Percentiles rank a stretch among this genome's conserved stretches.
Conservation (phyloP, 1,140 invertebrate species). For the Habropoda laboriosa region DNA sequence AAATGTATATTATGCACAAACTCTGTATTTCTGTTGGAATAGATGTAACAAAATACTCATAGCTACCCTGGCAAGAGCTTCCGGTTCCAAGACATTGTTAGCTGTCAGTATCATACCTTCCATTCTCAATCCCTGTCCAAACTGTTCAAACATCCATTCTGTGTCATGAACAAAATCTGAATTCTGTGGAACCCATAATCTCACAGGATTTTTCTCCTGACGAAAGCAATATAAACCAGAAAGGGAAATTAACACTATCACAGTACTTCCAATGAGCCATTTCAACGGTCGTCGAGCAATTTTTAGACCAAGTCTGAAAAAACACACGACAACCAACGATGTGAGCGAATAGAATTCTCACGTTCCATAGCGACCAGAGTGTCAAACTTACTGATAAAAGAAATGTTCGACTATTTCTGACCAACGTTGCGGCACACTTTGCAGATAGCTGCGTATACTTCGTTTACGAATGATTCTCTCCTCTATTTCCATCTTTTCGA, state of each 20-base stretch:
- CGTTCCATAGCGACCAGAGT: neutral
- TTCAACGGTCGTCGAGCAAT: constrained; percentile 72
- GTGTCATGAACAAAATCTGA: constrained; percentile 87
- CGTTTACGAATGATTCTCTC: constrained; percentile 39
- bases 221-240: constrained; percentile 75
- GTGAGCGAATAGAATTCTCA: neutral
- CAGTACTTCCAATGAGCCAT: constrained; percentile 74
- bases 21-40: neutral
- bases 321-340: neutral
- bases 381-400: constrained; percentile 73
- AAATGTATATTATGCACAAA: neutral
- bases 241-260: constrained; percentile 75
- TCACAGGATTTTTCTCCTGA: constrained; percentile 86
- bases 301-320: constrained; percentile 72
- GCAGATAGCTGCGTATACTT: constrained; percentile 41
- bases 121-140: constrained; percentile 84
- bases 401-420: constrained; percentile 72
- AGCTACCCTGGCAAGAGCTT: constrained; percentile 80
- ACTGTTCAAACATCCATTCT: constrained; percentile 87
- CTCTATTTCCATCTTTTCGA: constrained; percentile 64
- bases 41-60: neutral
- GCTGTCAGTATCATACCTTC: constrained; percentile 85
- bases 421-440: constrained; percentile 69
- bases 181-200: constrained; percentile 87
- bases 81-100: constrained; percentile 85